Percentiles rank a stretch among this genome's conserved stretches.
Evolutionary conservation across 2,797 vertebrate species (phyloP).

Genomic region (Scarus forsteni): DNA sequence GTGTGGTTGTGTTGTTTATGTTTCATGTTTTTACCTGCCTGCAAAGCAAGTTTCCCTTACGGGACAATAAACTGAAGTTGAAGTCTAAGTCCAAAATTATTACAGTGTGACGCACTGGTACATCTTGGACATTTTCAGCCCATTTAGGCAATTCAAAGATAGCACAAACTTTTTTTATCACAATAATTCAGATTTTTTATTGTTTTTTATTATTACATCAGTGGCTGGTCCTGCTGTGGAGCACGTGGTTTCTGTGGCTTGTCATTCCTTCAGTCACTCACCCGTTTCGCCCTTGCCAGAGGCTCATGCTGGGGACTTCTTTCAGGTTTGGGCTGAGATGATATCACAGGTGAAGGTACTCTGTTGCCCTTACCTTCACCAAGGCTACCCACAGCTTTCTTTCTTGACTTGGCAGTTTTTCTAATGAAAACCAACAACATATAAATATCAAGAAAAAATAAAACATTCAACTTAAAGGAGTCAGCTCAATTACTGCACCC

Average conservation of each 20-base stretch:
- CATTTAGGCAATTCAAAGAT: too few species aligned
- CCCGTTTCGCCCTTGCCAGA: conserved; percentile 75
- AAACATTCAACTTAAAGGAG: neutral
- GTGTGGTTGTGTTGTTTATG: too few species aligned
- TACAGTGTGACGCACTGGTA: too few species aligned
- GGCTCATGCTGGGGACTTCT: conserved; percentile 66
- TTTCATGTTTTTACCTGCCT: too few species aligned
- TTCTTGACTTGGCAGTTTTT: conserved; percentile 90
- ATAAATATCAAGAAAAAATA: neutral
- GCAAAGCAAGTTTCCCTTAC: too few species aligned
- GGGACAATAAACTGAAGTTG: too few species aligned
- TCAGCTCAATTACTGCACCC: neutral
- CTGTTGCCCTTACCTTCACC: conserved; percentile 73
- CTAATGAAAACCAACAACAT: conserved; percentile 70
- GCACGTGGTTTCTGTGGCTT: neutral
- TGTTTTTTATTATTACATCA: too few species aligned
- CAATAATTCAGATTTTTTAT: too few species aligned
- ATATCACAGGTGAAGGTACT: conserved; percentile 45
- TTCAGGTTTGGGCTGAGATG: conserved; percentile 63
- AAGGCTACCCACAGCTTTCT: conserved; percentile 75
- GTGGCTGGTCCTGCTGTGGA: neutral
- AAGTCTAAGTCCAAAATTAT: too few species aligned
- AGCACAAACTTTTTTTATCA: too few species aligned
- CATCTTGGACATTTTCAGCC: too few species aligned
- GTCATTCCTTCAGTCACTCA: conserved; percentile 62